Conservation (phyloP, 2,797 vertebrate genomes). For the Novumbra hubbsi region DNA sequence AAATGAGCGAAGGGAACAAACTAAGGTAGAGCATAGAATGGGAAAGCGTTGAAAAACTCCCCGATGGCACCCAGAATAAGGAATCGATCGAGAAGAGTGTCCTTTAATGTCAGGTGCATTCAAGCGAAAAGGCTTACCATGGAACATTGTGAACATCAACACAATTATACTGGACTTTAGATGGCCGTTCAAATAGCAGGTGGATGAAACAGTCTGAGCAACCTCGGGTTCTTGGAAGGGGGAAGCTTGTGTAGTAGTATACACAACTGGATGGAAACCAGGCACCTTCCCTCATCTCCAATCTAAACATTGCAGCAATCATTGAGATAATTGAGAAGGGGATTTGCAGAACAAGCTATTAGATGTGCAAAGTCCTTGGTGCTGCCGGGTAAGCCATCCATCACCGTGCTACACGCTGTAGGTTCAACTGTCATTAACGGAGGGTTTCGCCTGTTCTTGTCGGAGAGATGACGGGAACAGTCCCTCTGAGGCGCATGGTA, state of each 20-base stretch:
- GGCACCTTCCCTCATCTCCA: constrained; percentile 3
- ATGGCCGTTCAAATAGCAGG: constrained; percentile 50
- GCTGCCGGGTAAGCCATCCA: constrained; percentile 45
- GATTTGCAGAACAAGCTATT: constrained; percentile 22
- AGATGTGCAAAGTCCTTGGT: constrained; percentile 23
- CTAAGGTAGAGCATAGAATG: constrained; percentile 45
- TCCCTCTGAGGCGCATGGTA: constrained; percentile 63
- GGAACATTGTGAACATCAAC: constrained; percentile 53
- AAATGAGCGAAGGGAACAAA: constrained; percentile 22
- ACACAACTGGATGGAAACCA: constrained; percentile 6
- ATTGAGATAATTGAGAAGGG: constrained; percentile 34
- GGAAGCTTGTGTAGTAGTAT: constrained; percentile 5
- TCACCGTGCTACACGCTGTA: constrained; percentile 38
- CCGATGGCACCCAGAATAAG: constrained; percentile 47
- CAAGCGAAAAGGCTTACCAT: constrained; percentile 44
- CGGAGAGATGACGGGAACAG: constrained; percentile 59
- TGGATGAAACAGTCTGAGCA: constrained; percentile 33
- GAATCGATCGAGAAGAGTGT: constrained; percentile 58
- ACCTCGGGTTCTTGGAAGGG: constrained; percentile 14
- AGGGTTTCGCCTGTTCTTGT: constrained; percentile 66
- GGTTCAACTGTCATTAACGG: constrained; percentile 55
- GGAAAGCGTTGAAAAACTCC: constrained; percentile 56
- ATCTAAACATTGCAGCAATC: constrained; percentile 37
- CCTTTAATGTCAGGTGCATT: constrained; percentile 46
- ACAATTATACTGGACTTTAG: constrained; percentile 43